Evolutionary conservation across 2,888 invertebrate genomes (phyloP).

Genomic region (Chirona hameri): DNA sequence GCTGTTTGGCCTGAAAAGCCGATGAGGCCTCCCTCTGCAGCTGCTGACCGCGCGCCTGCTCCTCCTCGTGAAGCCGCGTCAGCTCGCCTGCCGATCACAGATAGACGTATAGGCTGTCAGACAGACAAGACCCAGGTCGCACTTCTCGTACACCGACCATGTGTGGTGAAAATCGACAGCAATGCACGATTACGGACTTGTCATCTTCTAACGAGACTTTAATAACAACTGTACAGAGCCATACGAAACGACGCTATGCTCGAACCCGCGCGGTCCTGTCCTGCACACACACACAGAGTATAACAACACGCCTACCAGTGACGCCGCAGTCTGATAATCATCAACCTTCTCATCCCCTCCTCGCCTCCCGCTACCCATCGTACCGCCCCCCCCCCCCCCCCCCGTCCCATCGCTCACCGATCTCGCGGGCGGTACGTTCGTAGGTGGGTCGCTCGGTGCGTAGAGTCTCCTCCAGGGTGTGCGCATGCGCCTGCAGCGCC

Average conservation of each 20-base stretch:
- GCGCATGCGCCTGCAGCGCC: neutral
- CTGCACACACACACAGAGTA: too few relatives aligned
- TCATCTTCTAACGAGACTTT: too few relatives aligned
- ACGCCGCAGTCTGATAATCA: too few relatives aligned
- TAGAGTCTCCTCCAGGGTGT: constrained; percentile 7
- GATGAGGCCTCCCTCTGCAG: neutral
- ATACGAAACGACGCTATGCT: too few relatives aligned
- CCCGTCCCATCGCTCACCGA: neutral
- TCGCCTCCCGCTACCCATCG: neutral
- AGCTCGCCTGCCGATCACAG: neutral
- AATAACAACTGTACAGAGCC: too few relatives aligned
- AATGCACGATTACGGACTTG: too few relatives aligned
- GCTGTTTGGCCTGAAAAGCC: neutral
- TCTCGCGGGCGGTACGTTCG: neutral
- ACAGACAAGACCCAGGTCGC: too few relatives aligned
- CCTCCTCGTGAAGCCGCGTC: neutral
- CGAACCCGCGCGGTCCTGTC: too few relatives aligned
- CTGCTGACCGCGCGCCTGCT: neutral
- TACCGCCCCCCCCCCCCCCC: neutral
- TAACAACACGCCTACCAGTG: too few relatives aligned
- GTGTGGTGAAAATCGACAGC: too few relatives aligned
- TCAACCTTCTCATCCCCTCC: neutral
- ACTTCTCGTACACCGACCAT: too few relatives aligned
- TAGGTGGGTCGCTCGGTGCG: neutral
- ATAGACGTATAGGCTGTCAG: neutral